Conservation (phyloP, 2,888 invertebrate genomes). For the Slavum lentiscoides region DNA sequence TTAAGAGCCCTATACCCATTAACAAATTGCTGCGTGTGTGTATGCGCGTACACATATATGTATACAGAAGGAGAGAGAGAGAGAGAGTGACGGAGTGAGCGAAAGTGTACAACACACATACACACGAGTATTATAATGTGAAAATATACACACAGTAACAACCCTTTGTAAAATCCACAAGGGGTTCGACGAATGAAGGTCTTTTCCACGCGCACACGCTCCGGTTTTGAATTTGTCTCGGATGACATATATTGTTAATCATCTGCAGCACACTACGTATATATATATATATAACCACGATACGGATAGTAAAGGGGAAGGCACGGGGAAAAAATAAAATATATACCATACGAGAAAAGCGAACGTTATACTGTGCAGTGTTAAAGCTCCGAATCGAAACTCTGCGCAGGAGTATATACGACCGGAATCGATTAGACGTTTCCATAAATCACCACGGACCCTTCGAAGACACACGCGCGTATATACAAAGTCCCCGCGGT, state of each 20-base stretch:
- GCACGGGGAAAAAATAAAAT: not conserved
- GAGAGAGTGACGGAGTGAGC: not conserved
- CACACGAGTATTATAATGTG: not conserved
- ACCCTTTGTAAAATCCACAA: constrained; percentile 30
- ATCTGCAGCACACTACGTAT: constrained; percentile 22
- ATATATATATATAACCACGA: too few relatives aligned
- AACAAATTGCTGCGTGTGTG: constrained; percentile 33
- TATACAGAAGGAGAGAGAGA: not conserved
- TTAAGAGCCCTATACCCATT: constrained; percentile 44
- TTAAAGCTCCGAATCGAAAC: constrained; percentile 36
- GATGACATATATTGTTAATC: constrained; percentile 43
- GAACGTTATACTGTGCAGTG: constrained; percentile 10
- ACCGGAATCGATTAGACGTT: constrained; percentile 51
- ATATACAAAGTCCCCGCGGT: not conserved
- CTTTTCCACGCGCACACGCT: not conserved
- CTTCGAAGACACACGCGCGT: constrained; percentile 44
- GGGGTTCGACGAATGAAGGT: constrained; percentile 2
- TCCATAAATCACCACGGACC: constrained; percentile 48
- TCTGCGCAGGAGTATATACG: constrained; percentile 24
- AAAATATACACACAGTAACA: constrained; percentile 28
- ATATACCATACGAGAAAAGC: constrained; percentile 1
- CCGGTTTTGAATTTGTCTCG: constrained; percentile 47
- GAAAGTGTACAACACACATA: not conserved
- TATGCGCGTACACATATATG: too few relatives aligned
- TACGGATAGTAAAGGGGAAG: too few relatives aligned